phyloP scores from a whole-genome alignment of 2,113 vertebrate genomes.

The Ochotona curzoniae region DNA sequence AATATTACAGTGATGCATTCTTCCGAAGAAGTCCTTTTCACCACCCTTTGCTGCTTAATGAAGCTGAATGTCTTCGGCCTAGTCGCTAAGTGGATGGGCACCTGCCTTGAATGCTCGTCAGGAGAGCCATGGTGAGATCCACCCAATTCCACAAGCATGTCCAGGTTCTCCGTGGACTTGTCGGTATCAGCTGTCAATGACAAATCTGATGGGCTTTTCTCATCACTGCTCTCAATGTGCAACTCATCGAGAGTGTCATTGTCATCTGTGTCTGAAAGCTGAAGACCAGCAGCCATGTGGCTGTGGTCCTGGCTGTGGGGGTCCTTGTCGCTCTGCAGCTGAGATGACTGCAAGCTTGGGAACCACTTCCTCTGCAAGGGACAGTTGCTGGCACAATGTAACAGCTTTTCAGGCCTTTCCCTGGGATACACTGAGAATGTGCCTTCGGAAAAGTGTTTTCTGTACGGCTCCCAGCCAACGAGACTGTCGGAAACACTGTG shows the following conservation, averaged over 20 bases:
- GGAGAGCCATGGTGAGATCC: constrained; percentile 82
- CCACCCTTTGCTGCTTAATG: constrained; percentile 87
- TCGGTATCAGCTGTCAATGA: constrained; percentile 82
- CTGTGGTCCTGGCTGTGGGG: constrained; percentile 66
- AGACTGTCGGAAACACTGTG: constrained; percentile 93
- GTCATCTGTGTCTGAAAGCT: constrained; percentile 90
- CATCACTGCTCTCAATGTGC: constrained; percentile 87
- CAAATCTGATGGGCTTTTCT: constrained; percentile 86
- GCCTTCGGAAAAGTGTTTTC: constrained; percentile 80
- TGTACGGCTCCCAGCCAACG: constrained; percentile 89
- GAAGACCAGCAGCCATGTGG: constrained; percentile 81
- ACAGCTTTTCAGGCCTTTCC: constrained; percentile 90
- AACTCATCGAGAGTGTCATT: constrained; percentile 87
- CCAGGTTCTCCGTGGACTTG: constrained; percentile 83
- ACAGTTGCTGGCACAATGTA: constrained; percentile 87
- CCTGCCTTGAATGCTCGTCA: constrained; percentile 82
- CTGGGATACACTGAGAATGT: constrained; percentile 85
- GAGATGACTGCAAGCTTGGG: constrained; percentile 79
- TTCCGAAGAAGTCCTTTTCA: constrained; percentile 90
- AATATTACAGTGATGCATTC: constrained; percentile 90
- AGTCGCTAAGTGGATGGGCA: constrained; percentile 79
- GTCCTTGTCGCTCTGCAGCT: constrained; percentile 79
- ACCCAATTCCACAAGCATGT: constrained; percentile 72
- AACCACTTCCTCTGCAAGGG: constrained; percentile 85
- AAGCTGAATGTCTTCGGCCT: constrained; percentile 88